A percentile compares a stretch with the other conserved stretches of the same genome.
Conservation (phyloP, 2,797 vertebrate species). For the Lepilemur ruficaudatus region DNA sequence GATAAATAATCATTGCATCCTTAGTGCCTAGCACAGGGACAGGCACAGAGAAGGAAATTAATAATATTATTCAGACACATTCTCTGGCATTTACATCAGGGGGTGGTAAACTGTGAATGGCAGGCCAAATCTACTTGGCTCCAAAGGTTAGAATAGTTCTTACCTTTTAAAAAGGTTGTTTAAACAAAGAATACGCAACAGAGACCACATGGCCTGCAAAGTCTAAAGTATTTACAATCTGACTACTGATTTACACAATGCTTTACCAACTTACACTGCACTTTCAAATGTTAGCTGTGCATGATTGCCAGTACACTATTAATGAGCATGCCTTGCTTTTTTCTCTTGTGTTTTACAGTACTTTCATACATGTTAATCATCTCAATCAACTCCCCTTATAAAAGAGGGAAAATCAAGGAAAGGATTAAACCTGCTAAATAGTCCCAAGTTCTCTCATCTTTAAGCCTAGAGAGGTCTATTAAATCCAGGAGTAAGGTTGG, state of each 20-base stretch:
- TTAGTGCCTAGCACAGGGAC: constrained; percentile 9
- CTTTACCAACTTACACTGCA: not conserved
- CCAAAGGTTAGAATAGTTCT: not conserved
- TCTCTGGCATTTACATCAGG: not conserved
- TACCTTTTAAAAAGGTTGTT: constrained; percentile 31
- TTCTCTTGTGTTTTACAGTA: not conserved
- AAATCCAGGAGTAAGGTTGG: not conserved
- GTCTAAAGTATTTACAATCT: not conserved
- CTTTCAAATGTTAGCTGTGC: constrained; percentile 32
- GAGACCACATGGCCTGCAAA: not conserved
- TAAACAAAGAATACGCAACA: not conserved
- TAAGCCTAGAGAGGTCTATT: constrained; percentile 20
- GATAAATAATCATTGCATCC: not conserved
- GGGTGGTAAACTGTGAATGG: not conserved
- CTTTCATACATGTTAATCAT: not conserved
- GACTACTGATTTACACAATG: not conserved
- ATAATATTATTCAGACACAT: constrained; percentile 15
- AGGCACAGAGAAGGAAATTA: constrained; percentile 25
- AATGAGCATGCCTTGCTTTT: not conserved
- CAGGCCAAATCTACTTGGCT: not conserved
- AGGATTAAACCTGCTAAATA: not conserved
- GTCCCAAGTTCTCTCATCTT: constrained; percentile 23
- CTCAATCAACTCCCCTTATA: constrained; percentile 12
- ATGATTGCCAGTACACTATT: not conserved
- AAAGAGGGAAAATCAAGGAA: not conserved